Evolutionary conservation across 1,140 invertebrate species (phyloP).

Genomic region (Panagrolaimus sp.): DNA sequence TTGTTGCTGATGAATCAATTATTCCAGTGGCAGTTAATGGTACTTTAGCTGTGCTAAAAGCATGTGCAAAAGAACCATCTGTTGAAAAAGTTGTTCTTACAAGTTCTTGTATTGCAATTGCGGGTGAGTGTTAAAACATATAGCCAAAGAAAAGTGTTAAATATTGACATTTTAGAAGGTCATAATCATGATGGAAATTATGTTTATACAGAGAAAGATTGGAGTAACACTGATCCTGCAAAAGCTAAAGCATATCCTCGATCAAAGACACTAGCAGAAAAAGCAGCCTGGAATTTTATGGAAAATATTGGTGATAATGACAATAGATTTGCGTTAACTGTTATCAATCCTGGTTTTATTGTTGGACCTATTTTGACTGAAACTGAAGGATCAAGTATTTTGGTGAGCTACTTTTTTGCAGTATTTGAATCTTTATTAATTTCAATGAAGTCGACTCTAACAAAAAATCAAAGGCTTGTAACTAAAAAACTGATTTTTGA

Average conservation of each 20-base stretch:
- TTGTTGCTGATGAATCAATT: constrained; percentile 59
- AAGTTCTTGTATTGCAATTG: constrained; percentile 62
- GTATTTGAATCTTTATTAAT: too few relatives aligned
- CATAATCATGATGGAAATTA: constrained; percentile 56
- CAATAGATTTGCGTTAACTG: constrained; percentile 62
- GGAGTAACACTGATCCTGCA: constrained; percentile 60
- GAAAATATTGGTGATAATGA: constrained; percentile 29
- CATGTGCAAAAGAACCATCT: constrained; percentile 59
- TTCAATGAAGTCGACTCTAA: too few relatives aligned
- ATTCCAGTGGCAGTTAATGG: constrained; percentile 63
- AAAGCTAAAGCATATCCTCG: constrained; percentile 60
- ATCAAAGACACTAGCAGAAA: constrained; percentile 64
- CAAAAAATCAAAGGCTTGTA: too few relatives aligned
- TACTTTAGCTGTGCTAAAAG: constrained; percentile 62
- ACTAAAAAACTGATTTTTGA: too few relatives aligned
- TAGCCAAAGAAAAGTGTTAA: not conserved
- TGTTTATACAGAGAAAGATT: constrained; percentile 62
- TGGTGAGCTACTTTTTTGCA: too few relatives aligned
- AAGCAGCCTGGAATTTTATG: constrained; percentile 64
- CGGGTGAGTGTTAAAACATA: constrained; percentile 58
- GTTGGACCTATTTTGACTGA: constrained; percentile 62
- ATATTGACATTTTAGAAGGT: constrained; percentile 37
- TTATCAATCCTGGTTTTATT: constrained; percentile 63
- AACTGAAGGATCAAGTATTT: constrained; percentile 45
- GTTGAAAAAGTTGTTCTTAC: constrained; percentile 64